phyloP scores from a whole-genome alignment of 2,797 vertebrate genomes.

The Anguilla pacifica region DNA sequence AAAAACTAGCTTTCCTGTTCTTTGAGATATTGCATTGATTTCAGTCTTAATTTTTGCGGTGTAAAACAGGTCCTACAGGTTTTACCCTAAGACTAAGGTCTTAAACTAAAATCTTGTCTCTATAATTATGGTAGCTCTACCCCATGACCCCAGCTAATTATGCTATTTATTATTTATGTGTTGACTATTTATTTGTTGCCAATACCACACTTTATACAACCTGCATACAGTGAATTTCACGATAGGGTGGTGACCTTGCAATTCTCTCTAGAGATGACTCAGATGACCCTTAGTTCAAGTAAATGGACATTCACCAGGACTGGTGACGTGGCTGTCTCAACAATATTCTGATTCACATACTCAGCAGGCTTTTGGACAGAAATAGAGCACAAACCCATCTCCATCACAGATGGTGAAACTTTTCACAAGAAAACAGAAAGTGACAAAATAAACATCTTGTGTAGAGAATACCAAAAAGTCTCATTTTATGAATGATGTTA shows the following conservation, averaged over 20 bases:
- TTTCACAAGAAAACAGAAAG: constrained; percentile 16
- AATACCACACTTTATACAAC: neutral
- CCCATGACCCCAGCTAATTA: neutral
- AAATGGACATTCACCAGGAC: constrained; percentile 15
- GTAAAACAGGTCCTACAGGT: neutral
- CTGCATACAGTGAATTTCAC: neutral
- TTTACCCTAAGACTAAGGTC: neutral
- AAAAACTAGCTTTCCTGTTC: neutral
- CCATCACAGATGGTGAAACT: constrained; percentile 26
- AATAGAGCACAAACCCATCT: constrained; percentile 13
- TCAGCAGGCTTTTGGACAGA: constrained; percentile 5
- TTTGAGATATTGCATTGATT: neutral
- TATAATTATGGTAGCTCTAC: neutral
- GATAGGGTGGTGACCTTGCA: neutral
- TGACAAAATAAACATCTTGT: constrained; percentile 7
- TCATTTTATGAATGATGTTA: constrained; percentile 1
- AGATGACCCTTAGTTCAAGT: neutral
- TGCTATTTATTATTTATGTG: neutral
- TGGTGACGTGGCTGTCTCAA: neutral
- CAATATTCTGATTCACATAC: constrained; percentile 16
- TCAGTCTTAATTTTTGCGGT: neutral
- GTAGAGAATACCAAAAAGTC: neutral
- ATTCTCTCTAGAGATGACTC: neutral
- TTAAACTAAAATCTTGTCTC: neutral
- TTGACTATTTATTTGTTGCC: constrained; percentile 2